Evolutionary conservation across 2,113 vertebrate species (phyloP).

Genomic region (human): DNA sequence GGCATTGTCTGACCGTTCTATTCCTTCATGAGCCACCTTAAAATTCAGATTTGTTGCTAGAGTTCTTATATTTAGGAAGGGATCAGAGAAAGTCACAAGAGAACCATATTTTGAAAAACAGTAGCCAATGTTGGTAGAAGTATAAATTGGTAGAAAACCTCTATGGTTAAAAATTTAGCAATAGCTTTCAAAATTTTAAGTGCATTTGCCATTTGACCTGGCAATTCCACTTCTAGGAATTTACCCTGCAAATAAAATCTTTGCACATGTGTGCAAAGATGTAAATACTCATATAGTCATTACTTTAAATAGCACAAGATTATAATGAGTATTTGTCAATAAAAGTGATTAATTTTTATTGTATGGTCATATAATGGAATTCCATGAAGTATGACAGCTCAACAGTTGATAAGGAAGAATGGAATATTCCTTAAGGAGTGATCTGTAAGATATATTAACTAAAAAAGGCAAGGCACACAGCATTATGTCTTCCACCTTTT

Average conservation of each 20-base stretch:
- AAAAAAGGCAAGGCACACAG: not conserved
- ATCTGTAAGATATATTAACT: not conserved
- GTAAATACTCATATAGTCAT: not conserved
- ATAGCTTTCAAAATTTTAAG: not conserved
- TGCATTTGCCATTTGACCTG: not conserved
- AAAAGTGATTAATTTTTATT: not conserved
- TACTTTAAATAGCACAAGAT: not conserved
- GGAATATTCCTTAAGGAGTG: not conserved
- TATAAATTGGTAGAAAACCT: not conserved
- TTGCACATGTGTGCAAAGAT: not conserved
- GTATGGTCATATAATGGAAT: not conserved
- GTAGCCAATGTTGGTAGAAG: not conserved
- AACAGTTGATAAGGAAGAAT: not conserved
- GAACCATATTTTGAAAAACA: not conserved
- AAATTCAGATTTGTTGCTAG: not conserved
- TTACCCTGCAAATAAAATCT: not conserved
- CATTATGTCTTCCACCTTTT: not conserved
- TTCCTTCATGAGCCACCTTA: not conserved
- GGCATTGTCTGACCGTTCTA: not conserved
- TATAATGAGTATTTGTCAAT: not conserved
- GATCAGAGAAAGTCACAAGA: not conserved
- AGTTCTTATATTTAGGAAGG: constrained; percentile 1
- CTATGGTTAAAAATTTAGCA: not conserved
- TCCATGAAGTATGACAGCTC: not conserved
- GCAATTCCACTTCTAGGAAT: not conserved